Conservation (phyloP, 2,888 invertebrate genomes). For the Pharmacophagus antenor region DNA sequence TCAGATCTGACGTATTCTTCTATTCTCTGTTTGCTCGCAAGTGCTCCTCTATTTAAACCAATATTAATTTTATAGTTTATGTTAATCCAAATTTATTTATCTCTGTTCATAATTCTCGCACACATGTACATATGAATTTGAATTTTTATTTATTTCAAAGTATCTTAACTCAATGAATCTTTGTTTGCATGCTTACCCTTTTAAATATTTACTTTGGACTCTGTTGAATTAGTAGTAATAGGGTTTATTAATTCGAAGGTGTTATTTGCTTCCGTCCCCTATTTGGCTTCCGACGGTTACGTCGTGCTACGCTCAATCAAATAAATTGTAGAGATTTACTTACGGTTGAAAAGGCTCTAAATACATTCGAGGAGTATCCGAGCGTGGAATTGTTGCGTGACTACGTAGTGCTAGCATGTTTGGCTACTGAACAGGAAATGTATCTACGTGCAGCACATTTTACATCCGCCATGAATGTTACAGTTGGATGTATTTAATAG, state of each 20-base stretch:
- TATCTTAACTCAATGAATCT: not conserved
- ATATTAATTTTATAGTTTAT: too few relatives aligned
- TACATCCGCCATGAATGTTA: not conserved
- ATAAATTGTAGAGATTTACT: slow-evolving; percentile 23
- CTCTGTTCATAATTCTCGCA: too few relatives aligned
- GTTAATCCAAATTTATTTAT: too few relatives aligned
- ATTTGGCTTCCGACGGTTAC: slow-evolving; percentile 13
- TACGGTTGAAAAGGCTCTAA: slow-evolving; percentile 18
- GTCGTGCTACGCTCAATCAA: not conserved
- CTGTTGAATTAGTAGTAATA: not conserved
- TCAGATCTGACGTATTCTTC: too few relatives aligned
- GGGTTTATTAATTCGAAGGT: slow-evolving; percentile 14
- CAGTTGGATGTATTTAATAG: too few relatives aligned
- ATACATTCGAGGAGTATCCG: slow-evolving; percentile 14
- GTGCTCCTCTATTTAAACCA: too few relatives aligned
- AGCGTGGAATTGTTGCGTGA: slow-evolving; percentile 23
- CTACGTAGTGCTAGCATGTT: slow-evolving; percentile 8
- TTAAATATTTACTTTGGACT: not conserved
- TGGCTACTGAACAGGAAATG: slow-evolving; percentile 4
- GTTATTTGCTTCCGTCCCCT: slow-evolving; percentile 8
- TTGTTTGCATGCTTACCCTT: not conserved
- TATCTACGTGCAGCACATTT: not conserved
- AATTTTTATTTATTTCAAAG: not conserved
- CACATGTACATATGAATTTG: too few relatives aligned
- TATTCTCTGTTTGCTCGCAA: too few relatives aligned